Percentiles rank a stretch among this genome's conserved stretches.
These are phyloP conservation scores for Ctenodactylus gundi DNA, from an alignment of 2,113 vertebrate genomes.

Conservation along the genomic window DNA sequence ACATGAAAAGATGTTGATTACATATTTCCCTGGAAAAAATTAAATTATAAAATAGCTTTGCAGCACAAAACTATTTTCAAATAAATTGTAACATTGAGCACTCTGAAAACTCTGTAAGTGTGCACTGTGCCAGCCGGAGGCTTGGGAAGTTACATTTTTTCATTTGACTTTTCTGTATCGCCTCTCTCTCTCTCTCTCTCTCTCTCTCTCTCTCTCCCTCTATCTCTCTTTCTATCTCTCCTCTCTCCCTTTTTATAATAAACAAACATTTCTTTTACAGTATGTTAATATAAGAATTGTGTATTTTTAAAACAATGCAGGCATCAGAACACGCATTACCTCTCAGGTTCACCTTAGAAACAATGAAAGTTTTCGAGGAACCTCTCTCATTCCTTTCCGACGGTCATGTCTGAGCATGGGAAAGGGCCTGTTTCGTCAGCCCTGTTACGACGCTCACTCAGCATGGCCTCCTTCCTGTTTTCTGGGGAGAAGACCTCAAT, in stretches of 20 bases:
- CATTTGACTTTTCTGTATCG: neutral
- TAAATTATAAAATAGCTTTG: slow-evolving; percentile 14
- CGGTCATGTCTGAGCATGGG: neutral
- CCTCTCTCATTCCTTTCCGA: no score
- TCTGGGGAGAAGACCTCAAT: neutral
- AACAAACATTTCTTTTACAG: neutral
- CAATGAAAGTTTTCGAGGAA: no score
- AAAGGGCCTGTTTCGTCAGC: neutral
- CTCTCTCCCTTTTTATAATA: neutral
- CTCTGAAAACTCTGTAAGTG: neutral
- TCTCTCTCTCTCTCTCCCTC: neutral
- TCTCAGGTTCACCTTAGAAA: neutral
- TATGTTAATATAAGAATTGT: neutral
- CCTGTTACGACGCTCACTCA: neutral
- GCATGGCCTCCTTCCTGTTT: neutral
- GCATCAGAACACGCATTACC: neutral
- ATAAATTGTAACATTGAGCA: slow-evolving; percentile 1
- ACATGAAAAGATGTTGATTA: slow-evolving; percentile 19
- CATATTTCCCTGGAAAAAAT: neutral
- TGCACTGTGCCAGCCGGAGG: neutral
- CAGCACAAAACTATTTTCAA: neutral
- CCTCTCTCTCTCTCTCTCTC: neutral
- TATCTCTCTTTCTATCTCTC: neutral
- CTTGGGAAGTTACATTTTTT: neutral
- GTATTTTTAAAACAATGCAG: neutral